phyloP scores from a whole-genome alignment of 1,140 invertebrate genomes.

The Drosophila athabasca region DNA sequence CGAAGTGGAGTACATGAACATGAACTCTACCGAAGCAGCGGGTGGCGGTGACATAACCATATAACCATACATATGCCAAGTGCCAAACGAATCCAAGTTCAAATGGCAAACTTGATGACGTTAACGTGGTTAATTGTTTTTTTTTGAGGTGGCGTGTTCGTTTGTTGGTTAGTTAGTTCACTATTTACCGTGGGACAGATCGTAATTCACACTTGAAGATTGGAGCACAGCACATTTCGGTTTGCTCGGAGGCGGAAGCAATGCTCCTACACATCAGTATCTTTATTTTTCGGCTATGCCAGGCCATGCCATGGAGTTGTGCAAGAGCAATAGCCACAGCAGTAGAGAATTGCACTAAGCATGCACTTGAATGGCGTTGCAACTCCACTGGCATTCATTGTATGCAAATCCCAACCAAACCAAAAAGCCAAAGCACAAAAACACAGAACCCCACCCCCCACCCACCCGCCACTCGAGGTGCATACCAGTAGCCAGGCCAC shows the following conservation, averaged over 20 bases:
- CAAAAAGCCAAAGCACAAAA: conserved; percentile 57
- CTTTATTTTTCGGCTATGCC: conserved; percentile 19
- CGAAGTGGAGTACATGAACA: conserved; percentile 66
- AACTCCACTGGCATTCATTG: conserved; percentile 52
- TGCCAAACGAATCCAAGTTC: conserved; percentile 68
- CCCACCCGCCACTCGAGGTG: conserved; percentile 36
- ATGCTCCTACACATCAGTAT: conserved; percentile 17
- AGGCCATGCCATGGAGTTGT: conserved; percentile 47
- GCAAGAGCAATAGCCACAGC: conserved; percentile 51
- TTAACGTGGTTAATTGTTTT: conserved; percentile 58
- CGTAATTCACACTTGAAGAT: conserved; percentile 46
- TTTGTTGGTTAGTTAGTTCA: conserved; percentile 56
- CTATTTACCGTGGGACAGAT: conserved; percentile 75
- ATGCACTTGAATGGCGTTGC: conserved; percentile 53
- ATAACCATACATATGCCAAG: conserved; percentile 25
- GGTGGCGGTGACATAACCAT: conserved; percentile 55
- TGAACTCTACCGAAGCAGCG: conserved; percentile 56
- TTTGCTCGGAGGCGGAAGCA: conserved; percentile 60
- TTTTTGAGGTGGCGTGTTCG: conserved; percentile 39
- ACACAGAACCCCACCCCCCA: conserved; percentile 51
- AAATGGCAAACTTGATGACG: conserved; percentile 52
- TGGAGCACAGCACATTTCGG: conserved; percentile 19
- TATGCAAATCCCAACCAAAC: conserved; percentile 63
- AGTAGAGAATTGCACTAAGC: conserved; percentile 29
- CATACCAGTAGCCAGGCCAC: conserved; percentile 45